Evolutionary conservation across 1,140 invertebrate genomes (phyloP).

Genomic region (Gryllus bimaculatus): DNA sequence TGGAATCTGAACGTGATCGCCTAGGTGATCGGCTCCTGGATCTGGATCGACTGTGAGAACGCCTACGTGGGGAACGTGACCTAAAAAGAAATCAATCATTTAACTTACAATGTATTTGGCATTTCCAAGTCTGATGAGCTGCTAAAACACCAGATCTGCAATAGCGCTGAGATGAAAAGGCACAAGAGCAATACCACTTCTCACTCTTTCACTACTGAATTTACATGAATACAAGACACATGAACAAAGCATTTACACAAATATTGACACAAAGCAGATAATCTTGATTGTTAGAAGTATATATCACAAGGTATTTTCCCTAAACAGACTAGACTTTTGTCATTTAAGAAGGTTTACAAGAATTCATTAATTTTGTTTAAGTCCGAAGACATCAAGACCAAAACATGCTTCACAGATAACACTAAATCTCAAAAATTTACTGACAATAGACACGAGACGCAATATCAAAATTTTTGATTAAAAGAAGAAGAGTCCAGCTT

Average conservation of each 20-base stretch:
- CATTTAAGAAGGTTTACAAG: too few relatives aligned
- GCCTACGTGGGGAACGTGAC: conserved; percentile 37
- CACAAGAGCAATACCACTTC: conserved; percentile 11
- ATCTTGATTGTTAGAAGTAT: too few relatives aligned
- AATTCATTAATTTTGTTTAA: too few relatives aligned
- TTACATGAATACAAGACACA: neutral
- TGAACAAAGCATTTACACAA: neutral
- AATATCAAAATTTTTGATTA: too few relatives aligned
- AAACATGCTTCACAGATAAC: too few relatives aligned
- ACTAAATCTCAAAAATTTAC: too few relatives aligned
- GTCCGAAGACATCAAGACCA: too few relatives aligned
- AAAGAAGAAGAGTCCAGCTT: too few relatives aligned
- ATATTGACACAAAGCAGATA: neutral
- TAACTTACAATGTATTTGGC: conserved; percentile 24
- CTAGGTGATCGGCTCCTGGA: conserved; percentile 37
- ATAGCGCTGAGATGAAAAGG: conserved; percentile 4
- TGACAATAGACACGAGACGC: too few relatives aligned
- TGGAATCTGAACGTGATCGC: conserved; percentile 39
- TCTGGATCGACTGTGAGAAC: conserved; percentile 32
- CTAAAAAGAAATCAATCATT: conserved; percentile 34
- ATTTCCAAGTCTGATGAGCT: conserved; percentile 12
- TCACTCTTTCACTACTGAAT: conserved; percentile 11
- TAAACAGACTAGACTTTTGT: too few relatives aligned
- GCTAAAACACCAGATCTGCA: conserved; percentile 15
- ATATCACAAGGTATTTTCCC: too few relatives aligned